Percentiles rank a stretch among this genome's conserved stretches.
Evolutionary conservation across 2,113 vertebrate species (phyloP).

Genomic region (Promerops cafer): DNA sequence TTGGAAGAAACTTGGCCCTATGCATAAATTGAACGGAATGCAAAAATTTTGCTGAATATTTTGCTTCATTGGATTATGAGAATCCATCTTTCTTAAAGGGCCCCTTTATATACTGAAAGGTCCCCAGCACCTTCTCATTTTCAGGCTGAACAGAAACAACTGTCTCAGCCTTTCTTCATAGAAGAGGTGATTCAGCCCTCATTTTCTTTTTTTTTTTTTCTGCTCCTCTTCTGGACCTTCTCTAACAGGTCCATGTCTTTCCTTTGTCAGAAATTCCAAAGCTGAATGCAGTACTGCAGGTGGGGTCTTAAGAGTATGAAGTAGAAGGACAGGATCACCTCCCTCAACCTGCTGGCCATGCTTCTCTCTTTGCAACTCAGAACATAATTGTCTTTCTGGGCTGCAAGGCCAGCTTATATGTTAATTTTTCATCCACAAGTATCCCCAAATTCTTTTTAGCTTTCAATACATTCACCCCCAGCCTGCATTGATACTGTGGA

Average conservation of each 20-base stretch:
- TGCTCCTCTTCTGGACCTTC: rapidly evolving
- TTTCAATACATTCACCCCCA: neutral
- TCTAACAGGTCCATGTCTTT: neutral
- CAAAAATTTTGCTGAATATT: neutral
- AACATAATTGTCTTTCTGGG: neutral
- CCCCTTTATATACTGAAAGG: neutral
- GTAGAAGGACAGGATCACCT: neutral
- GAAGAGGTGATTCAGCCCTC: neutral
- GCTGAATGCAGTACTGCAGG: neutral
- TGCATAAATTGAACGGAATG: neutral
- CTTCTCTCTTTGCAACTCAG: neutral
- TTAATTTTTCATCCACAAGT: neutral
- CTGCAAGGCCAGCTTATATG: neutral
- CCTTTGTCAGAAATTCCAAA: neutral
- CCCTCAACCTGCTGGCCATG: neutral
- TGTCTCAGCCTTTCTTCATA: neutral
- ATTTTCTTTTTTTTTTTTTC: neutral
- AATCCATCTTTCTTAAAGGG: neutral
- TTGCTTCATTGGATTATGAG: neutral
- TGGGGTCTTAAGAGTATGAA: neutral
- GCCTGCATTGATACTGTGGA: neutral
- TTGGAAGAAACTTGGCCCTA: neutral
- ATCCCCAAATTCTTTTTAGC: neutral
- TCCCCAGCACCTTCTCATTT: neutral
- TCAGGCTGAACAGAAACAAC: neutral